A percentile compares a stretch with the other conserved stretches of the same genome.
phyloP scores from a whole-genome alignment of 2,113 vertebrate species.

The Carlito syrichta region DNA sequence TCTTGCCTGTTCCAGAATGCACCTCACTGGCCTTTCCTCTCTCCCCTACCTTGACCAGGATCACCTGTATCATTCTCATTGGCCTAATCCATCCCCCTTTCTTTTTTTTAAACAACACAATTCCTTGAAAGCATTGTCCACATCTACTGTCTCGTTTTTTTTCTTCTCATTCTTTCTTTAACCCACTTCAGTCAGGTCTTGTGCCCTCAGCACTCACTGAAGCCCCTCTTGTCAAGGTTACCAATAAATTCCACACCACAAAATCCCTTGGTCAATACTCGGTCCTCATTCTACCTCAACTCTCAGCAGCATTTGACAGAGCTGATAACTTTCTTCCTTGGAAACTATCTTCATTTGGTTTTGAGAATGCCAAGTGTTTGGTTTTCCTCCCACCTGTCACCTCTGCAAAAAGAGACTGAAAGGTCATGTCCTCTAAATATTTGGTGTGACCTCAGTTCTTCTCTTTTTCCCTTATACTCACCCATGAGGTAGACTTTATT shows the following conservation, averaged over 20 bases:
- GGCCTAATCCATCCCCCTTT: rapidly evolving
- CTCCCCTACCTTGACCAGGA: background rate
- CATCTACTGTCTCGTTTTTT: background rate
- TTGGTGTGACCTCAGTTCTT: background rate
- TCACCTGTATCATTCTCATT: background rate
- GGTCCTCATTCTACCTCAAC: background rate
- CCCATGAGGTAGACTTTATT: background rate
- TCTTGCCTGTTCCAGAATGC: background rate
- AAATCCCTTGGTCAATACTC: background rate
- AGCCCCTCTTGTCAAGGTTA: background rate
- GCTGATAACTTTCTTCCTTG: background rate
- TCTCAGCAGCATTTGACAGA: background rate
- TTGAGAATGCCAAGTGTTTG: background rate
- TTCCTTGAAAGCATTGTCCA: background rate
- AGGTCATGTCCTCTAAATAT: background rate
- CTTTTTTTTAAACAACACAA: background rate
- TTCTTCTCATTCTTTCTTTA: background rate
- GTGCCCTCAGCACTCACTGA: background rate
- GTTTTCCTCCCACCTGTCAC: background rate
- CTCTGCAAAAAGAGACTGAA: background rate
- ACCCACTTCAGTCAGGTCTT: background rate
- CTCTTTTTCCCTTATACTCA: background rate
- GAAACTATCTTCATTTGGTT: background rate
- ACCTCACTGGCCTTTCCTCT: background rate
- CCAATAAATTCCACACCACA: background rate